phyloP scores from a whole-genome alignment of 2,888 invertebrate genomes.

The Caenorhabditis sp. region DNA sequence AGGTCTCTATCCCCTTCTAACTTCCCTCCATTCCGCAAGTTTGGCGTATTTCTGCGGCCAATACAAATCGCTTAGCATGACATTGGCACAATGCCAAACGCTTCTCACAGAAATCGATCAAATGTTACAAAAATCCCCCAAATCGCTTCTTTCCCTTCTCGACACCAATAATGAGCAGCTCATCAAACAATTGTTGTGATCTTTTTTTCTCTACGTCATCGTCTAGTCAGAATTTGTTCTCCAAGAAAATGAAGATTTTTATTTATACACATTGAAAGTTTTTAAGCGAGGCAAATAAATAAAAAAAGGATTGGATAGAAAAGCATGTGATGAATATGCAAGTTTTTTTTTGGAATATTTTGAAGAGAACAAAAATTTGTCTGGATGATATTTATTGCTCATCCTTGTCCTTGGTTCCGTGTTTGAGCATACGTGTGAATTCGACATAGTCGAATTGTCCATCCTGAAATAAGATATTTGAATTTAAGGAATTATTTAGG shows the following conservation, averaged over 20 bases:
- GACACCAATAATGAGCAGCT: slow-evolving; percentile 23
- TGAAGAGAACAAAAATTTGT: not conserved
- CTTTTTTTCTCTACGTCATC: no score
- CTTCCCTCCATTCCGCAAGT: slow-evolving; percentile 25
- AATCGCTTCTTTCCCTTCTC: slow-evolving; percentile 15
- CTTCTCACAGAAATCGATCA: slow-evolving; percentile 22
- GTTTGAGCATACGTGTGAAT: slow-evolving; percentile 97
- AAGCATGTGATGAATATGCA: not conserved
- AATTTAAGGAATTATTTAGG: not conserved
- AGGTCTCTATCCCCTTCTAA: slow-evolving; percentile 29
- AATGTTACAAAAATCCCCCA: slow-evolving; percentile 30
- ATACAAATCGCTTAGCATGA: slow-evolving; percentile 24
- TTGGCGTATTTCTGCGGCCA: slow-evolving; percentile 27
- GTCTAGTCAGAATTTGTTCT: not conserved
- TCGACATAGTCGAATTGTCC: slow-evolving; percentile 95
- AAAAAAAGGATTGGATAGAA: not conserved
- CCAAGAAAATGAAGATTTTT: not conserved
- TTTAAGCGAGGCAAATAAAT: slow-evolving; percentile 3
- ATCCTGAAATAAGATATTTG: slow-evolving; percentile 55
- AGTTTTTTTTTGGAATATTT: not conserved
- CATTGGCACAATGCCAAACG: slow-evolving; percentile 27
- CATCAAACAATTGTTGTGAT: slow-evolving; percentile 31
- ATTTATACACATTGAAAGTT: not conserved
- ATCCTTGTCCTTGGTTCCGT: slow-evolving; percentile 98
- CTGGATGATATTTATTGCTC: slow-evolving; percentile 74